Conservation (phyloP, 92 coral and sea anemone genomes). For the Montipora capitata region DNA sequence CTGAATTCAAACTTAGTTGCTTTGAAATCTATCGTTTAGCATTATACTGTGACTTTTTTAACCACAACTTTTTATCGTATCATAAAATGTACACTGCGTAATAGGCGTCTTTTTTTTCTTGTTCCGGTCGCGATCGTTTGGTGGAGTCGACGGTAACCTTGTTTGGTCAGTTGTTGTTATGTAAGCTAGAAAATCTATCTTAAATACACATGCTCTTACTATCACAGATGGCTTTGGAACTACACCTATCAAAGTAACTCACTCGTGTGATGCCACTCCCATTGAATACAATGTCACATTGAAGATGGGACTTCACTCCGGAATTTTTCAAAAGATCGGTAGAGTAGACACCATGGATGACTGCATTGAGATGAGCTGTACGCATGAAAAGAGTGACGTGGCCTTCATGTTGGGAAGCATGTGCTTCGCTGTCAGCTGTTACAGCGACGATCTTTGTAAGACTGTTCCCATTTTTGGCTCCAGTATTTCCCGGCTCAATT, state of each 20-base stretch:
- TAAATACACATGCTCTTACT: not conserved
- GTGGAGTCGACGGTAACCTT: too few species aligned
- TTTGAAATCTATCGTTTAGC: too few species aligned
- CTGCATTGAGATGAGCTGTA: slow-evolving; percentile 96
- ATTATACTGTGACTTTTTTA: too few species aligned
- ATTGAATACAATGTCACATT: slow-evolving; percentile 94
- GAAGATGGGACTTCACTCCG: slow-evolving; percentile 98
- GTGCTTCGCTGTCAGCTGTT: slow-evolving; percentile 96
- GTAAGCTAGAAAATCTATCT: too few species aligned
- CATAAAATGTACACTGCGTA: too few species aligned
- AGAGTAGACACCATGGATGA: slow-evolving; percentile 96
- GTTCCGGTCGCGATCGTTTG: too few species aligned
- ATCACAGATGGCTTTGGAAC: slow-evolving; percentile 39
- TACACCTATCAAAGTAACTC: slow-evolving; percentile 73
- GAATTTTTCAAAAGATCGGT: slow-evolving; percentile 90
- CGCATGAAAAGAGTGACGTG: slow-evolving; percentile 86
- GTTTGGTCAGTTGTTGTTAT: too few species aligned
- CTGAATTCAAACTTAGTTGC: too few species aligned
- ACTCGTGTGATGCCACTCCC: slow-evolving; percentile 93
- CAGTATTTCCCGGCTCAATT: slow-evolving; percentile 83
- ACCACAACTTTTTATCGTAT: too few species aligned
- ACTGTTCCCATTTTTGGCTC: slow-evolving; percentile 91
- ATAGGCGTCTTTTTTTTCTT: too few species aligned
- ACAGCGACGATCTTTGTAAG: slow-evolving; percentile 93
- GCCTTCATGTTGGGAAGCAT: slow-evolving; percentile 98